Evolutionary conservation across 2,113 vertebrate species (phyloP).

Genomic region (Xiphias gladius): DNA sequence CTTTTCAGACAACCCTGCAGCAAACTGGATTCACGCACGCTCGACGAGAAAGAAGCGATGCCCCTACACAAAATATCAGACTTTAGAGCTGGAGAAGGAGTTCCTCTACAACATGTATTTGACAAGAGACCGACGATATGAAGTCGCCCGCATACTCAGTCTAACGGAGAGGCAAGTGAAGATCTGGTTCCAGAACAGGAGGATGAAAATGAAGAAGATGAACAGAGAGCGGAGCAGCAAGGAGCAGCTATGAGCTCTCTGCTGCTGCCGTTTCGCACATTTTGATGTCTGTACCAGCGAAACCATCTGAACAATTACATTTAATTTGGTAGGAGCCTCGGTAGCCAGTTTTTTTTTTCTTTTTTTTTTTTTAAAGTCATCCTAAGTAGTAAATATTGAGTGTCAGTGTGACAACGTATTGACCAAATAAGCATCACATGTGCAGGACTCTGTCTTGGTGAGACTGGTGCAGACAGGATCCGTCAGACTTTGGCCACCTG

Average conservation of each 20-base stretch:
- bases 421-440: slow-evolving; percentile 13
- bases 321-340: slow-evolving; percentile 42
- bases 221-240: slow-evolving; percentile 94
- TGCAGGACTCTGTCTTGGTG: slow-evolving; percentile 26
- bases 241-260: slow-evolving; percentile 83
- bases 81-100: slow-evolving; percentile 98
- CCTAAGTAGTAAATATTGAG: neutral
- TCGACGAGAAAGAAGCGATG: slow-evolving; percentile 98
- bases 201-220: slow-evolving; percentile 99
- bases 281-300: slow-evolving; percentile 32
- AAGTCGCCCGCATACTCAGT: slow-evolving; percentile 97
- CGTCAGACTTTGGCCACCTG: slow-evolving; percentile 3
- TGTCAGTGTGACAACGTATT: slow-evolving; percentile 4
- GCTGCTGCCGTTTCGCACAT: slow-evolving; percentile 19
- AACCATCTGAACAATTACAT: slow-evolving; percentile 47
- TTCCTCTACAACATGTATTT: slow-evolving; percentile 99
- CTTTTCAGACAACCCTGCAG: slow-evolving; percentile 94
- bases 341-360: slow-evolving; percentile 10
- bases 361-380: neutral
- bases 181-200: slow-evolving; percentile 99
- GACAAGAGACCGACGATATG: slow-evolving; percentile 96
- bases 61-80: slow-evolving; percentile 99
- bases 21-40: slow-evolving; percentile 99
- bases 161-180: slow-evolving; percentile 99
- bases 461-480: slow-evolving; percentile 5